Conservation (phyloP, 2,113 vertebrate genomes). For the Sisor rabdophorus region DNA sequence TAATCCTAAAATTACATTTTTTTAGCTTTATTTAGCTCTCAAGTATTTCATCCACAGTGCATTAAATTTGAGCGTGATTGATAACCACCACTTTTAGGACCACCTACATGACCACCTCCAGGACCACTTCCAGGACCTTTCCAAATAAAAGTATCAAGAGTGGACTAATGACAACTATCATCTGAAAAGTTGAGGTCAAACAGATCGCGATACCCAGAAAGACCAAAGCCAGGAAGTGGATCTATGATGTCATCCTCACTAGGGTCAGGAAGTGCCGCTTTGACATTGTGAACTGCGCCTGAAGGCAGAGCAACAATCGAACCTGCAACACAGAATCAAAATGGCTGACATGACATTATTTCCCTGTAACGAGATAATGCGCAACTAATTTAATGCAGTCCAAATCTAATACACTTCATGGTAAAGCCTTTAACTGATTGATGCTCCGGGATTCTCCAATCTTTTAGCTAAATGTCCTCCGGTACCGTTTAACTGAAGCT, state of each 20-base stretch:
- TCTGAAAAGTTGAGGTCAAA: not conserved
- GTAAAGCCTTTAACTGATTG: slow-evolving; percentile 5
- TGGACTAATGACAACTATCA: not conserved
- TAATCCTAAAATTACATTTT: not conserved
- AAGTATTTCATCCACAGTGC: too few relatives aligned
- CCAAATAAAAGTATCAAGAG: too few relatives aligned
- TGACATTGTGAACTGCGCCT: too few relatives aligned
- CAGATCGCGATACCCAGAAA: not conserved
- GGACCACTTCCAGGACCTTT: too few relatives aligned
- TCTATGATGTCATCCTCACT: not conserved
- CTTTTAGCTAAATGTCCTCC: not conserved
- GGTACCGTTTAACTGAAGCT: not conserved
- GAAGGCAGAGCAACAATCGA: too few relatives aligned
- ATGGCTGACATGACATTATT: not conserved
- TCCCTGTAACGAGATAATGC: not conserved
- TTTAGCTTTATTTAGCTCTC: too few relatives aligned
- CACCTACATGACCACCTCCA: too few relatives aligned
- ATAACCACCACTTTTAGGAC: too few relatives aligned
- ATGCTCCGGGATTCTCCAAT: slow-evolving; percentile 11
- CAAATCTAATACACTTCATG: not conserved
- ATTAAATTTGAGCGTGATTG: too few relatives aligned
- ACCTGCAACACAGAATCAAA: not conserved
- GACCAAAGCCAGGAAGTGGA: too few relatives aligned
- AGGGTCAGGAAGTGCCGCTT: not conserved
- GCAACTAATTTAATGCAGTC: not conserved